These are phyloP conservation scores for Percopsis transmontana DNA, from an alignment of 2,113 vertebrate genomes.

Conservation along the genomic window DNA sequence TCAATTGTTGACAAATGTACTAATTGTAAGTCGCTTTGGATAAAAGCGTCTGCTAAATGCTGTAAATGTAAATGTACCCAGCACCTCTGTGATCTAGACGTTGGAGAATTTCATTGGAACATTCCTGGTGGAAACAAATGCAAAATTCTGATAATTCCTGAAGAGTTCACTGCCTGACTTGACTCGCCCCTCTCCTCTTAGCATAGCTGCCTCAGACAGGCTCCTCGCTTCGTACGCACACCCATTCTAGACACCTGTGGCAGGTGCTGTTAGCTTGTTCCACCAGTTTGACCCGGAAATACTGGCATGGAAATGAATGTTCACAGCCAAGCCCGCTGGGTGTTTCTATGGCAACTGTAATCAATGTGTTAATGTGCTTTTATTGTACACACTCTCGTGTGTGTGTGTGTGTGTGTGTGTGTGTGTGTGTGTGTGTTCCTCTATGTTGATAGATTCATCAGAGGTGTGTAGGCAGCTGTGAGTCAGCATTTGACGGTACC, in stretches of 20 bases:
- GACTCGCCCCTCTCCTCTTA: background rate
- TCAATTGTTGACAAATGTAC: too few species aligned
- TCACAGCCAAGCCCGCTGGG: background rate
- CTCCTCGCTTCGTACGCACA: too few species aligned
- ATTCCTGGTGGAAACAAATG: background rate
- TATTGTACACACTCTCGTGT: too few species aligned
- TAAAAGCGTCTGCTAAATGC: too few species aligned
- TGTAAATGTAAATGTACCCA: too few species aligned
- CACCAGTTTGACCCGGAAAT: constrained; percentile 36
- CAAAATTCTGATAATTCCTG: background rate
- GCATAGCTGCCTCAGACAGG: background rate
- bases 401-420: constrained; percentile 7
- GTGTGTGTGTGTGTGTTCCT: background rate
- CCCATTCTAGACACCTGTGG: background rate
- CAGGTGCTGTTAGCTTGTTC: background rate
- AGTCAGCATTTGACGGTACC: background rate
- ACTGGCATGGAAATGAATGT: constrained; percentile 2
- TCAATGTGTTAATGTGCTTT: constrained; percentile 1
- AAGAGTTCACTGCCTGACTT: background rate
- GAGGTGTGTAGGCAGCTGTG: background rate
- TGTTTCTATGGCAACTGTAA: constrained; percentile 13
- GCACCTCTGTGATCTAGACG: too few species aligned
- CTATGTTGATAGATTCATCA: background rate
- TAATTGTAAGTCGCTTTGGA: too few species aligned
- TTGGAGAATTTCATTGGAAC: too few species aligned